These are phyloP conservation scores for Bombyx mori DNA, from an alignment of 1,140 invertebrate genomes.

Conservation along the genomic window ASM3026992v2 NC_085122.1:317501-318000, in stretches of 20 bases:
- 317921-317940: conserved; percentile 1
- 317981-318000: not conserved
- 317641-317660: not conserved
- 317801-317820: not conserved
- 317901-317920: not conserved
- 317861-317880: conserved; percentile 1
- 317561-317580: conserved; percentile 41
- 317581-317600: conserved; percentile 51
- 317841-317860: conserved; percentile 5
- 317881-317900: not conserved
- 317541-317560: conserved; percentile 78
- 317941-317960: conserved; percentile 3
- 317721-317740: not conserved
- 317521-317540: conserved; percentile 77
- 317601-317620: conserved; percentile 9
- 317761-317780: not conserved
- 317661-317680: not conserved
- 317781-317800: not conserved
- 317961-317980: not conserved
- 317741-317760: not conserved
- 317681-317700: not conserved
- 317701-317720: not conserved
- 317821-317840: not conserved
- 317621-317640: too few species aligned
- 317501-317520: conserved; percentile 67